Conservation (phyloP, 2,797 vertebrate species). For the Macropus fuliginosus region DNA sequence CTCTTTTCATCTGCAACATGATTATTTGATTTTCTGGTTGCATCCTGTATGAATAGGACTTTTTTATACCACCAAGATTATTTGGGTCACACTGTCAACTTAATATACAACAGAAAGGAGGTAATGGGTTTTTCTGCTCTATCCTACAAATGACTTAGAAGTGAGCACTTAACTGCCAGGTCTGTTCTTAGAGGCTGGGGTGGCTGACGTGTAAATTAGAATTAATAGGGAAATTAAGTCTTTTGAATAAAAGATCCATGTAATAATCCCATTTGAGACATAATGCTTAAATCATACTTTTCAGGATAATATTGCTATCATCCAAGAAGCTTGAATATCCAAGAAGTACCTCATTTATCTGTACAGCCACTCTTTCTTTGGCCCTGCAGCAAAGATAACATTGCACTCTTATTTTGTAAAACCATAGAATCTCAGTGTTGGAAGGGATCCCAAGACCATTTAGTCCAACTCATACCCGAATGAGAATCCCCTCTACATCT, state of each 20-base stretch:
- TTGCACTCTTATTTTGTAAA: background rate
- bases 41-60: conserved; percentile 60
- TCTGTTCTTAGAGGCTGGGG: conserved; percentile 50
- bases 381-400: background rate
- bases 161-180: conserved; percentile 61
- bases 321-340: conserved; percentile 18
- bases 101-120: conserved; percentile 44
- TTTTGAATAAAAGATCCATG: conserved; percentile 39
- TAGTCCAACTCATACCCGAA: background rate
- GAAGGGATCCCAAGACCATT: background rate
- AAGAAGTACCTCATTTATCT: conserved; percentile 6
- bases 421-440: background rate
- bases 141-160: conserved; percentile 61
- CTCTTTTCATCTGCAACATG: conserved; percentile 40
- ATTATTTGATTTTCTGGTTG: conserved; percentile 63
- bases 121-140: conserved; percentile 61
- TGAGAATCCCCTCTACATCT: background rate
- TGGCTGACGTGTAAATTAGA: conserved; percentile 57
- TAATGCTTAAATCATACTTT: conserved; percentile 50
- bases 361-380: background rate
- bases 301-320: conserved; percentile 34
- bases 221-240: conserved; percentile 58
- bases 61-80: conserved; percentile 70
- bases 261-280: conserved; percentile 45
- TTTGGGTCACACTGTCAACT: conserved; percentile 68